Percentiles rank a stretch among this genome's conserved stretches.
Conservation (phyloP, 2,113 vertebrate genomes). For the Urocynchramus pylzowi region DNA sequence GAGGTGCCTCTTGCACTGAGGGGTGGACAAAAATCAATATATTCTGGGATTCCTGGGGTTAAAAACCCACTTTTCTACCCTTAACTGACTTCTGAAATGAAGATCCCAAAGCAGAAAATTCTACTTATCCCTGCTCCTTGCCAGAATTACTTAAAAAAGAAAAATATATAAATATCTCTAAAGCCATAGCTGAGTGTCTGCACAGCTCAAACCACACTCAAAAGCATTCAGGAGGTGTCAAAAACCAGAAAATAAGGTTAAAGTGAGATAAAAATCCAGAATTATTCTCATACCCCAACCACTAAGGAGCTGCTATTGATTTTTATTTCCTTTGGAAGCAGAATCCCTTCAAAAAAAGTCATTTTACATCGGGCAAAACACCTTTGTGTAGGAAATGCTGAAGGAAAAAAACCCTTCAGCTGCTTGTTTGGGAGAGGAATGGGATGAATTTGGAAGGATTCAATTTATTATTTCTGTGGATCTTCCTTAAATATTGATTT, state of each 20-base stretch:
- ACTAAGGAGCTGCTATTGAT: neutral
- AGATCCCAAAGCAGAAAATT: neutral
- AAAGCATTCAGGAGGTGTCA: too few relatives aligned
- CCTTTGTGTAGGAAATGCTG: neutral
- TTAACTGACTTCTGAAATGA: neutral
- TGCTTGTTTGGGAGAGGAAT: neutral
- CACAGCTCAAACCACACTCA: neutral
- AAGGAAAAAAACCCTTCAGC: neutral
- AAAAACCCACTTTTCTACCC: neutral
- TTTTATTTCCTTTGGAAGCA: neutral
- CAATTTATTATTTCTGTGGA: neutral
- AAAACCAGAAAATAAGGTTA: neutral
- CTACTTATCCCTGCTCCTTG: neutral
- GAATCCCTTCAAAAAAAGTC: neutral
- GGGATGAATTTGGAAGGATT: neutral
- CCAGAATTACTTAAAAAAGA: neutral
- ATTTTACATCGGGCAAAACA: neutral
- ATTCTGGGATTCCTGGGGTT: too few relatives aligned
- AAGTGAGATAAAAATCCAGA: neutral
- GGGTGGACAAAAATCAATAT: neutral
- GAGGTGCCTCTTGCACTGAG: neutral
- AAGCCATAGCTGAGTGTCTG: neutral
- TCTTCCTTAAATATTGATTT: conserved; percentile 1
- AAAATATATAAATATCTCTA: neutral
- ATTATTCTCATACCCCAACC: neutral